Base-by-base conservation (phyloP, 2,113 vertebrate genomes). In the Limanda limanda region DNA sequence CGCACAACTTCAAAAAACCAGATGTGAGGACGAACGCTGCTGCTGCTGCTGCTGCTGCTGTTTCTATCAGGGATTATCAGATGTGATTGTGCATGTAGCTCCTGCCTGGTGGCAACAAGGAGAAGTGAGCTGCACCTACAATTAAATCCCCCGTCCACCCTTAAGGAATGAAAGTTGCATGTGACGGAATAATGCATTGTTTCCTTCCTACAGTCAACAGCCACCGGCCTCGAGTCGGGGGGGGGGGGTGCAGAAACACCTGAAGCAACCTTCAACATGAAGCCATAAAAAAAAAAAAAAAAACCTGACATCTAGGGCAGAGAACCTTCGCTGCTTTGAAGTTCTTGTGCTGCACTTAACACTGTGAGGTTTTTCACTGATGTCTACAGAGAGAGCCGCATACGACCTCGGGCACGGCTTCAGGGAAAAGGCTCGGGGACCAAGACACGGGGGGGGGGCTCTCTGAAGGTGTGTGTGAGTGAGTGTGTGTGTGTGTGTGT, bases 301-400 rank as follows among this genome's bases (percentile, higher is more conserved):
- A 62, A 14, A 21, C 23, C 70, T 74, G 89, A 87, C 88, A 78
- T 81, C 71, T 68, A 67, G 70, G 83, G 62, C 66, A 78, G 20
- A 76, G 58, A 68, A 76, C 37, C 55, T 27, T 84, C 65, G 3
- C 35, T 48, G 55, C 86, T 92, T 91, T 92, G 90, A 92, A 86
- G 91, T 87, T 84, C 24, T 65, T 74, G 78, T 71, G 66, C 79
- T 83, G 57, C 52, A 54, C 58, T 74, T 82, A 87, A 89, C 85
- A 82, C 81, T 24, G 18, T 78, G 59, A 82, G 74, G 18, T 77
- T 88, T 85, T 81, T 57, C 74, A 78, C 74, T 82, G 86, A 85
- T 74, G 79, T 78, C 89, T 86, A 68, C 74, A 80, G 81, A 90
- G 86, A 83, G 67, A 78, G 75, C 27, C 51, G 7, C 63, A 66